A percentile compares a stretch with the other conserved stretches of the same genome.
Evolutionary conservation across 1,140 invertebrate genomes (phyloP).

Genomic region (Notospermus geniculatus): DNA sequence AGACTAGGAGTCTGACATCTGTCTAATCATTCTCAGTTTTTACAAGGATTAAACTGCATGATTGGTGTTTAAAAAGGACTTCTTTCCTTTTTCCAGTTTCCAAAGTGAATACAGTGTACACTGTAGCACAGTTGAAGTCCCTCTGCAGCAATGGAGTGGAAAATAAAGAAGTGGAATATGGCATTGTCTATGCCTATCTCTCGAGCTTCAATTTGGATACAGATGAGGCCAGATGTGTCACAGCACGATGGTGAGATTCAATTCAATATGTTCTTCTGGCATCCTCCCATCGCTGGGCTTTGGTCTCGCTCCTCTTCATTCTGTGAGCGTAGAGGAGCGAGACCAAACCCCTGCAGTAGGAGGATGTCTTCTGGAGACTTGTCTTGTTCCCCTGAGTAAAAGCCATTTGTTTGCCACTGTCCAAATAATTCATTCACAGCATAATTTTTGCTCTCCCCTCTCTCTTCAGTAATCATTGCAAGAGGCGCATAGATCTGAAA

Average conservation of each 20-base stretch:
- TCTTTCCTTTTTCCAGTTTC: slow-evolving; percentile 29
- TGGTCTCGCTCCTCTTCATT: too few species aligned
- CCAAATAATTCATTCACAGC: too few species aligned
- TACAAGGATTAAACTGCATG: background rate
- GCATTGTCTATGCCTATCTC: slow-evolving; percentile 15
- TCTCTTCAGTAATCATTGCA: slow-evolving; percentile 30
- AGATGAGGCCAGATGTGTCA: background rate
- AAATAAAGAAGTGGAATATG: background rate
- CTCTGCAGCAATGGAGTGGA: slow-evolving; percentile 9
- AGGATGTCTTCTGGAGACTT: too few species aligned
- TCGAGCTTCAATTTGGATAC: slow-evolving; percentile 12
- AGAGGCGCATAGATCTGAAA: slow-evolving; percentile 23
- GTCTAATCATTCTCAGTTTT: background rate
- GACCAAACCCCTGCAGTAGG: too few species aligned
- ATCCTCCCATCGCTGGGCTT: too few species aligned
- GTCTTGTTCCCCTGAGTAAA: too few species aligned
- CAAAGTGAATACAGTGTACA: slow-evolving; percentile 32
- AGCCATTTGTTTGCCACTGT: too few species aligned
- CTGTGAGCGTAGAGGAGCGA: too few species aligned
- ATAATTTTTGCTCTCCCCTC: too few species aligned
- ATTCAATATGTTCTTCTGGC: too few species aligned
- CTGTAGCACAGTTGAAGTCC: slow-evolving; percentile 27
- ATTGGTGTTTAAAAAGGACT: background rate
- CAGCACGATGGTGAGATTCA: slow-evolving; percentile 9
- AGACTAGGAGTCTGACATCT: background rate